phyloP scores from a whole-genome alignment of 2,113 vertebrate genomes.

The Archocentrus centrarchus region DNA sequence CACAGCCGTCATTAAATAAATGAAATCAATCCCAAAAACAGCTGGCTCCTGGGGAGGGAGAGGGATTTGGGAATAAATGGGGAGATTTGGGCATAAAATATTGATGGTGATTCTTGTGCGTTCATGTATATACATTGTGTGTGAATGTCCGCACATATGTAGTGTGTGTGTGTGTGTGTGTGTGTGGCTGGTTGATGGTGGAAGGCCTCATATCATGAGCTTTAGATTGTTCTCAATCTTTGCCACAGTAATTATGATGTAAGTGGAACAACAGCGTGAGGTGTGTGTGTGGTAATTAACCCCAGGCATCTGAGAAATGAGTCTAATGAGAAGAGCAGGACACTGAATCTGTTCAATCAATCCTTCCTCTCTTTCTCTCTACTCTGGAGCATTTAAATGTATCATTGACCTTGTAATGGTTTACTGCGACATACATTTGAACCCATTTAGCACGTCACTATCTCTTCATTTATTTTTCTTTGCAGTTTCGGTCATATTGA shows the following conservation, averaged over 20 bases:
- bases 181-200: constrained; percentile 29
- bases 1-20: constrained; percentile 86
- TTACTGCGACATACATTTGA: constrained; percentile 87
- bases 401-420: constrained; percentile 88
- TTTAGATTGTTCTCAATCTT: constrained; percentile 80
- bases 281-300: constrained; percentile 92
- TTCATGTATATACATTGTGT: background rate
- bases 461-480: constrained; percentile 77
- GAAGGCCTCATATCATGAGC: constrained; percentile 79
- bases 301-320: constrained; percentile 88
- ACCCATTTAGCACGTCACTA: constrained; percentile 85
- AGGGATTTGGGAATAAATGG: constrained; percentile 68
- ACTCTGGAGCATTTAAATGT: constrained; percentile 85
- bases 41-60: constrained; percentile 79
- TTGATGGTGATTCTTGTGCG: constrained; percentile 51
- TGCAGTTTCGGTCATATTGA: constrained; percentile 56
- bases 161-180: constrained; percentile 27
- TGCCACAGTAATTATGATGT: constrained; percentile 91
- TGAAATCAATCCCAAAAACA: constrained; percentile 88
- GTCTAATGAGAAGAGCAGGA: constrained; percentile 88
- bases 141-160: background rate
- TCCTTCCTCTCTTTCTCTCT: constrained; percentile 80
- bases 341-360: constrained; percentile 86
- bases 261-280: constrained; percentile 88
- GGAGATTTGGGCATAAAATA: constrained; percentile 61